Evolutionary conservation across 2,888 invertebrate genomes (phyloP), one percentile per base, ranked within the genome.

Genomic region (Nipponacmea schrenckii): DNA sequence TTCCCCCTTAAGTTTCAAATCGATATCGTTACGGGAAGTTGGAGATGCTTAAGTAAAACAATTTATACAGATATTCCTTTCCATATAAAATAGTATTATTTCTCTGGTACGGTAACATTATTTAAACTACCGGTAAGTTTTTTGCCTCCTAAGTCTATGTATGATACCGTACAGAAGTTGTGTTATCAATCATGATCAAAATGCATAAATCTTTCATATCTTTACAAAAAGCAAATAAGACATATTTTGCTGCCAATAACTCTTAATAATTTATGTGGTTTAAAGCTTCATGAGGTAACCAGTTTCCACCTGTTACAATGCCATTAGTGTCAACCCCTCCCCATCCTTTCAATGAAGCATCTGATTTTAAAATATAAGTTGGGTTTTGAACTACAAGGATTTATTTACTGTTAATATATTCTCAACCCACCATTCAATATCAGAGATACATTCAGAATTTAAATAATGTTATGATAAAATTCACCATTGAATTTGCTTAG

Each of bases 1-100:
- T n/a, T n/a, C n/a, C n/a, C n/a, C n/a, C n/a, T n/a, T n/a, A n/a
- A n/a, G n/a, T n/a, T n/a, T n/a, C n/a, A n/a, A n/a, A n/a, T n/a
- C n/a, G n/a, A n/a, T n/a, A n/a, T n/a, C n/a, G n/a, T n/a, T n/a
- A n/a, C n/a, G n/a, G n/a, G n/a, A n/a, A n/a, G n/a, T n/a, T n/a
- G n/a, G n/a, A n/a, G n/a, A n/a, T n/a, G n/a, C n/a, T n/a, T n/a
- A n/a, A n/a, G n/a, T n/a, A n/a, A n/a, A n/a, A n/a, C n/a, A n/a
- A n/a, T 68, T 46, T 50, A 64, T 15, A 65, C 68, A 72, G 17
- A 68, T 72, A 15, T 72, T 39, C 39, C 56, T 64, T 10, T 67
- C 39, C 2, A 46, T 64, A 45, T 67, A 71, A 31, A 27, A 71
- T 14, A 62, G 26, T 64, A 67, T 63, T 10, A 71, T 67, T 26